Evolutionary conservation across 64 coral and sea anemone species (phyloP), one percentile per base, ranked within the genome.

Genomic region (Actinia tenebrosa): DNA sequence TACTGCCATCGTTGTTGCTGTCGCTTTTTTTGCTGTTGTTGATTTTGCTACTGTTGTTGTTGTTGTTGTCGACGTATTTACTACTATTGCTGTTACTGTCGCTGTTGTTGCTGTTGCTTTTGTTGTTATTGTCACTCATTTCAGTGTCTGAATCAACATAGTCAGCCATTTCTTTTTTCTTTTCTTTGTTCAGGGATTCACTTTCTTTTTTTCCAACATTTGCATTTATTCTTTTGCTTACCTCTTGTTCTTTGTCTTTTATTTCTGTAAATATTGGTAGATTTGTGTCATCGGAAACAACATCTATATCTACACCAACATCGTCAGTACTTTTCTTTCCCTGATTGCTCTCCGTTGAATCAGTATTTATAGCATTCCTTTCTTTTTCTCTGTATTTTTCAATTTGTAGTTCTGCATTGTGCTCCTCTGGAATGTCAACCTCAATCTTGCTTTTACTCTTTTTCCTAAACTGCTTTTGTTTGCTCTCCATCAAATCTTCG

Each of bases 191-290:
- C 0, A 16, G 60, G 16, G 18, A 19, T 5, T 66, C 63, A n/a
- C 7, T 3, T 66, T 66, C 63, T 10, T 23, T 20, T 66, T n/a
- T 23, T 66, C 22, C 22, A 22, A 8, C 0, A 66, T n/a, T 23
- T 8, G 63, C n/a, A 8, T 3, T 23, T n/a, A n/a, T 66, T 3
- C 22, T 66, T 20, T n/a, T 20, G n/a, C 22, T 23, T 23, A 3
- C 22, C 63, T 66, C 63, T 66, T 66, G 63, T 75, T 23, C 63
- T n/a, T 66, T 14, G 10, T 75, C 69, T 75, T 75, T 75, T 30
- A 75, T 75, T 75, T 75, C 69, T 75, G 69, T 75, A 75, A 75
- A 75, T 75, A 75, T 42, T 75, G 26, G 69, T 75, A 11, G 69
- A 15, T 75, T 42, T 30, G 25, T 26, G 13, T 42, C 14, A 30